Evolutionary conservation across 2,113 vertebrate species (phyloP).

Genomic region (Corvus hawaiiensis): DNA sequence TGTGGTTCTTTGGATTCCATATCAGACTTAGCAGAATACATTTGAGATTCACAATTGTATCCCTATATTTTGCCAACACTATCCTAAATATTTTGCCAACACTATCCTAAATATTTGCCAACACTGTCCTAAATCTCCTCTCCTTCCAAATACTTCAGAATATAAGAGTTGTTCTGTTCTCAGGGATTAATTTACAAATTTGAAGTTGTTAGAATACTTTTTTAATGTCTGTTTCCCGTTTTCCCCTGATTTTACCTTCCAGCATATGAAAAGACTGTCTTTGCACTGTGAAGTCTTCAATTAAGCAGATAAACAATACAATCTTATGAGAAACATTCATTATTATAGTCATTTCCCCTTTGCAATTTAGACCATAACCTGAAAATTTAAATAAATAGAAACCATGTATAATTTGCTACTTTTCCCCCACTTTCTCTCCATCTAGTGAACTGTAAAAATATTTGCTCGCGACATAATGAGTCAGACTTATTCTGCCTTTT

Average conservation of each 20-base stretch:
- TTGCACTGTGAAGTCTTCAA: not conserved
- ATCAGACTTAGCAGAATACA: not conserved
- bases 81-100: not conserved
- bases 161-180: not conserved
- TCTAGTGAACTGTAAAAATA: not conserved
- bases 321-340: not conserved
- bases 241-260: not conserved
- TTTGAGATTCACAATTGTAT: not conserved
- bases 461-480: not conserved
- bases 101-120: not conserved
- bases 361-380: not conserved
- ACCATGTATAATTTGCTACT: not conserved
- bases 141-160: not conserved
- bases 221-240: not conserved
- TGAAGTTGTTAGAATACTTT: not conserved
- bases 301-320: not conserved
- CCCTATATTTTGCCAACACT: not conserved
- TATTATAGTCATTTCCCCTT: not conserved
- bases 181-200: not conserved
- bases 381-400: not conserved
- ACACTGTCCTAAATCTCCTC: not conserved
- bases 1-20: not conserved
- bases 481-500: not conserved
- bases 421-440: not conserved
- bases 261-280: not conserved